Conservation (phyloP, 2,113 vertebrate genomes). For the Halichoerus grypus region DNA sequence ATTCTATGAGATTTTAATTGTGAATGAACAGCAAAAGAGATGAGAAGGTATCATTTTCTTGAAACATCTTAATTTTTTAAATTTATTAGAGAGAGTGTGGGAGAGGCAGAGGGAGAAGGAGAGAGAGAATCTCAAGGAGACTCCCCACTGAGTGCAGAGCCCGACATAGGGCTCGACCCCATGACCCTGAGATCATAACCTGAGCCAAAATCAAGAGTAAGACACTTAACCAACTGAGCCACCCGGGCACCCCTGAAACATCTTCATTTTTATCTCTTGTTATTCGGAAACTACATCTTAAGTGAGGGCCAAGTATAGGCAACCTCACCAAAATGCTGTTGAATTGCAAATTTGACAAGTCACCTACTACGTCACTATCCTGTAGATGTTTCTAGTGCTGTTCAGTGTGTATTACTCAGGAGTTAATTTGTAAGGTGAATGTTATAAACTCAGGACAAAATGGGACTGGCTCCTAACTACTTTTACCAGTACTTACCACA, state of each 20-base stretch:
- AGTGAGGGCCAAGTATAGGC: not conserved
- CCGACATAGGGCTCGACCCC: not conserved
- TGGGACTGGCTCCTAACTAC: not conserved
- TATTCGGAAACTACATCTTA: conserved; percentile 40
- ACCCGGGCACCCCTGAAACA: not conserved
- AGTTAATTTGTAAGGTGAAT: conserved; percentile 22
- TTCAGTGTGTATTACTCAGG: not conserved
- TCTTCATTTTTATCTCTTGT: not conserved
- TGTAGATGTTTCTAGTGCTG: not conserved
- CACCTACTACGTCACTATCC: not conserved
- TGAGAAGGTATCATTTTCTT: conserved; percentile 43
- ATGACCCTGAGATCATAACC: not conserved
- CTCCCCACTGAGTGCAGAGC: not conserved
- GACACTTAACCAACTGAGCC: not conserved
- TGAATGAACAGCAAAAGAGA: conserved; percentile 5
- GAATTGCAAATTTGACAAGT: conserved; percentile 15
- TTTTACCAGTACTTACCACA: conserved; percentile 5
- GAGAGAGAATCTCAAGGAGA: not conserved
- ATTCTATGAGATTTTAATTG: conserved; percentile 2
- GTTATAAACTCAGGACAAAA: conserved; percentile 37
- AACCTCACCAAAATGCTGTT: conserved; percentile 43
- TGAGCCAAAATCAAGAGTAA: not conserved
- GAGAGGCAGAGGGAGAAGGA: not conserved
- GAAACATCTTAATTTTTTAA: not conserved
- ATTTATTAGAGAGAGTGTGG: not conserved